A percentile compares a stretch with the other conserved stretches of the same genome.
phyloP scores from a whole-genome alignment of 2,113 vertebrate genomes.

The Eretmochelys imbricata region DNA sequence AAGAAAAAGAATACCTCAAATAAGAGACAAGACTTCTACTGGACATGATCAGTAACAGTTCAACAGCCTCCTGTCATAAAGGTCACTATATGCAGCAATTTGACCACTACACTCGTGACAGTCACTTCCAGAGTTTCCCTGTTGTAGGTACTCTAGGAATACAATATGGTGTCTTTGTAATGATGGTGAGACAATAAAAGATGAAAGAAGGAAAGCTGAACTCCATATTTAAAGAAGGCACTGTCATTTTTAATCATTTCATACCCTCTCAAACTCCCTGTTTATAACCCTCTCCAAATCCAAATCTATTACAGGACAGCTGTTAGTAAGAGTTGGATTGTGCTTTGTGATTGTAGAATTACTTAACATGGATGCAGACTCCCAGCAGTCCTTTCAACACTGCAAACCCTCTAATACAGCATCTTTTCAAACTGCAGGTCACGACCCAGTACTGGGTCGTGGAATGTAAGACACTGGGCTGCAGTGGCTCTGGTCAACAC shows the following conservation, averaged over 20 bases:
- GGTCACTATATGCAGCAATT: neutral
- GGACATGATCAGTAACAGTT: neutral
- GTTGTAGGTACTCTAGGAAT: neutral
- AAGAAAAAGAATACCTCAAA: constrained; percentile 42
- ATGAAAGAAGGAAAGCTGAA: neutral
- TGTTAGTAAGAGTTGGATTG: neutral
- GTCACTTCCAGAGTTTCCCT: neutral
- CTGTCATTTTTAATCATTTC: neutral
- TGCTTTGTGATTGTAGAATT: neutral
- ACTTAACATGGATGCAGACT: neutral
- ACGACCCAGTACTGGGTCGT: too few relatives aligned
- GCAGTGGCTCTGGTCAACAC: too few relatives aligned
- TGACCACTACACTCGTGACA: too few relatives aligned
- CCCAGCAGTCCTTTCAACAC: neutral
- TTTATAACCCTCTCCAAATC: neutral
- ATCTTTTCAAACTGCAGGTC: too few relatives aligned
- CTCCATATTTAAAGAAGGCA: neutral
- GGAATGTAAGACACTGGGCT: too few relatives aligned
- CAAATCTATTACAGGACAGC: neutral
- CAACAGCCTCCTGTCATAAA: neutral
- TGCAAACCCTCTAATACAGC: too few relatives aligned
- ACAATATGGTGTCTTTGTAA: neutral
- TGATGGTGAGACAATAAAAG: neutral
- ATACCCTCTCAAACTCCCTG: neutral
- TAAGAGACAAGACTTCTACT: neutral